phyloP scores from a whole-genome alignment of 2,797 vertebrate genomes.

The Acanthiza pusilla region DNA sequence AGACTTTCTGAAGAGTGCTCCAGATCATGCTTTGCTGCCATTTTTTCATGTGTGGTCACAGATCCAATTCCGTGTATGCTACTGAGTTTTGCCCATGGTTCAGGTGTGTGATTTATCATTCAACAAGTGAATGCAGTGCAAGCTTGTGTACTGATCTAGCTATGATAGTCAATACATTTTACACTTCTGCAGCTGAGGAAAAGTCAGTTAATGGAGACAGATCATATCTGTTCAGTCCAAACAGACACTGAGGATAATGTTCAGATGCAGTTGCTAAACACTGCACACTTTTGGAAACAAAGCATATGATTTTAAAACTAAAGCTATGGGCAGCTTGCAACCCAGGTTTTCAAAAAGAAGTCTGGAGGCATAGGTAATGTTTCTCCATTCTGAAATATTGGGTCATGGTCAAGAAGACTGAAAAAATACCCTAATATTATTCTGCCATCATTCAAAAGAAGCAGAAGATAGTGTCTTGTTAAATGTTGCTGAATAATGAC shows the following conservation, averaged over 20 bases:
- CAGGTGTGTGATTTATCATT: not conserved
- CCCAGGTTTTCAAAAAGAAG: not conserved
- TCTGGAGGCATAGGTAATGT: not conserved
- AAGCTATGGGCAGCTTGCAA: not conserved
- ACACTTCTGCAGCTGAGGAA: not conserved
- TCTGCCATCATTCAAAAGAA: not conserved
- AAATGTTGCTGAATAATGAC: not conserved
- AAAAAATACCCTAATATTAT: not conserved
- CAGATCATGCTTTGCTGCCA: not conserved
- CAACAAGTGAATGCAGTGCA: not conserved
- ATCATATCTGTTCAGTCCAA: not conserved
- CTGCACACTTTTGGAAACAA: not conserved
- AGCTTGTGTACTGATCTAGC: fast-evolving
- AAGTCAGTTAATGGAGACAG: not conserved
- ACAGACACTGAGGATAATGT: not conserved
- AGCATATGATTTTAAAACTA: not conserved
- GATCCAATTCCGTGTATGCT: not conserved
- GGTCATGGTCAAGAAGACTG: not conserved
- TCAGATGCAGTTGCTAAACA: not conserved
- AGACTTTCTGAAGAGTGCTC: not conserved
- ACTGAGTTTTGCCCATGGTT: not conserved
- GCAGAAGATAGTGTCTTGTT: not conserved
- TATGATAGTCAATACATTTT: not conserved
- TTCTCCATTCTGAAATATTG: not conserved
- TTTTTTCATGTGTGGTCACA: not conserved